These are phyloP conservation scores for Candoia aspera DNA, from an alignment of 2,113 vertebrate genomes.

Conservation along the genomic window DNA sequence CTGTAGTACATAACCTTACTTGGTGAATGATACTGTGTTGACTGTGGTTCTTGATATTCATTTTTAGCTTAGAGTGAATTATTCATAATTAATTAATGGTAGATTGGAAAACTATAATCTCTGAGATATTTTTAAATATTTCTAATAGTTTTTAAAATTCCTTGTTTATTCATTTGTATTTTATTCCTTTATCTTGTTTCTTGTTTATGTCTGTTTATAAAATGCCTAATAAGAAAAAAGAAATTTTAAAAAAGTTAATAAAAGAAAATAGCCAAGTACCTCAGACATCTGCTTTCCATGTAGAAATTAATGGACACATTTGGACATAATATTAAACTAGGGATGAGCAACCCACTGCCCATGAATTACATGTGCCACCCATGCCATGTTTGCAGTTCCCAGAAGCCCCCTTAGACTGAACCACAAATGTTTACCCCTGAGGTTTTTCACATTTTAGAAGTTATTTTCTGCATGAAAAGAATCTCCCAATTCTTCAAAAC, in stretches of 20 bases:
- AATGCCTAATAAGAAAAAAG: neutral
- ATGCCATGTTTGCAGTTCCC: neutral
- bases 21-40: neutral
- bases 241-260: neutral
- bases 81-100: neutral
- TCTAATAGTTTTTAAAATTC: neutral
- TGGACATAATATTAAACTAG: neutral
- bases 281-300: slow-evolving; percentile 13
- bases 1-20: neutral
- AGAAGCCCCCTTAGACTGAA: neutral
- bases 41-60: neutral
- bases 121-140: neutral
- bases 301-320: neutral
- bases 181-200: neutral
- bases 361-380: neutral
- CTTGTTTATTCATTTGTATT: neutral
- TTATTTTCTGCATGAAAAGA: neutral
- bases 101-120: neutral
- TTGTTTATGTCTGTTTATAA: neutral
- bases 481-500: neutral
- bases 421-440: neutral
- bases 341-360: neutral
- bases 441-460: no score
- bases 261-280: slow-evolving; percentile 21
- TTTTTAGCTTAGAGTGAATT: neutral